Base-by-base conservation (phyloP, 1,140 invertebrate genomes). In the Pristionchus pacificus region DNA sequence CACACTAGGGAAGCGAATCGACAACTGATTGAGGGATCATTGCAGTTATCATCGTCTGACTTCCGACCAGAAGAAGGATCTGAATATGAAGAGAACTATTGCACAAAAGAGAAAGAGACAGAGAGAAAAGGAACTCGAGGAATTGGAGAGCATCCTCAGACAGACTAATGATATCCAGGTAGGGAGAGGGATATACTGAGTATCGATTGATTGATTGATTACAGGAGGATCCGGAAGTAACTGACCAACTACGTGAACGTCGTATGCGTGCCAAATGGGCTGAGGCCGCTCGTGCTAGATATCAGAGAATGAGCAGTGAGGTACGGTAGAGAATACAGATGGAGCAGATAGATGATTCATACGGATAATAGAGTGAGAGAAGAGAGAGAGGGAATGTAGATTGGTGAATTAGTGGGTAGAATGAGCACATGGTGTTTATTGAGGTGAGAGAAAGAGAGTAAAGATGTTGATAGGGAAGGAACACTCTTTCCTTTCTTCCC, bases 241-340 rank as follows among this genome's bases (percentile, higher is more conserved):
- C 71, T 1, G 74, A 75, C 30, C 74, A 75, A 62, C 49, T 75
- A 29, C 58, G 74, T 28, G 74, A 75, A 60, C 74, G 74, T 27
- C 49, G 74, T 31, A 75, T 75, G 74, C 71, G 74, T 28, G 74
- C 74, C 15, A 75, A 75, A 30, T 75, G 74, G 74, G 74, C 74
- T 25, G 74, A 75, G 59, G 74, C 74, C 3, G 74, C 74, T 10
- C 71, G 74, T 24, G 60, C 70, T 10, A 24, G 74, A 14, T 75
- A 75, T 38, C 65, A 66, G 29, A 31, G 74, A 32, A 75, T 75
- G 74, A 68, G 71, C 2, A 65, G 65, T 1, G 74, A 75, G 38
- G 38, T 49, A 49, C 38, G 38, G 38, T 49, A 49, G 38, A 49
- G n/a, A n/a, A n/a, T n/a, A n/a, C n/a, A n/a, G n/a, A n/a, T n/a